A percentile compares a stretch with the other conserved stretches of the same genome.
Conservation (phyloP, 2,797 vertebrate species). For the Mycteria americana region DNA sequence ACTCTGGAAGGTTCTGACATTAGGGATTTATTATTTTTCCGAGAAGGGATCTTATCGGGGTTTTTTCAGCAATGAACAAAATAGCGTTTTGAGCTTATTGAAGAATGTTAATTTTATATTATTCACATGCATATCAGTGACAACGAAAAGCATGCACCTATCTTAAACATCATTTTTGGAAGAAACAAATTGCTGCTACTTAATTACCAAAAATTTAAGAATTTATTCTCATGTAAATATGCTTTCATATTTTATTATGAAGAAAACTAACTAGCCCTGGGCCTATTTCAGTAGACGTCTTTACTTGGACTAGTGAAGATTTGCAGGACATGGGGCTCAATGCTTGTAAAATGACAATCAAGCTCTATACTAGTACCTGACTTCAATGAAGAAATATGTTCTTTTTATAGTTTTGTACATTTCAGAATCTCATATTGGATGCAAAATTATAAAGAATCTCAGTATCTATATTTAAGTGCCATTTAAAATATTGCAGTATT, state of each 20-base stretch:
- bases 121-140: constrained; percentile 9
- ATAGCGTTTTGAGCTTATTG: not conserved
- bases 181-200: constrained; percentile 78
- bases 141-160: not conserved
- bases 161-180: constrained; percentile 54
- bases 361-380: constrained; percentile 48
- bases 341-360: constrained; percentile 76
- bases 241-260: constrained; percentile 72
- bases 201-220: constrained; percentile 75
- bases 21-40: not conserved
- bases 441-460: constrained; percentile 68
- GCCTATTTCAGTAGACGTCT: not conserved
- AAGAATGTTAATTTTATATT: constrained; percentile 37
- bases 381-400: constrained; percentile 61
- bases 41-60: not conserved
- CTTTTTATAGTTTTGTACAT: constrained; percentile 65
- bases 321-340: not conserved
- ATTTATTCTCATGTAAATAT: constrained; percentile 74
- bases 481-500: constrained; percentile 81
- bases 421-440: constrained; percentile 60
- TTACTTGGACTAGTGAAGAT: not conserved
- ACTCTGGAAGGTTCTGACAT: not conserved
- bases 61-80: not conserved
- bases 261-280: constrained; percentile 63
- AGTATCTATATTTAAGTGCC: constrained; percentile 78